These are phyloP conservation scores for Euglossa dilemma DNA, from an alignment of 1,140 invertebrate species.

Conservation along the genomic window DNA sequence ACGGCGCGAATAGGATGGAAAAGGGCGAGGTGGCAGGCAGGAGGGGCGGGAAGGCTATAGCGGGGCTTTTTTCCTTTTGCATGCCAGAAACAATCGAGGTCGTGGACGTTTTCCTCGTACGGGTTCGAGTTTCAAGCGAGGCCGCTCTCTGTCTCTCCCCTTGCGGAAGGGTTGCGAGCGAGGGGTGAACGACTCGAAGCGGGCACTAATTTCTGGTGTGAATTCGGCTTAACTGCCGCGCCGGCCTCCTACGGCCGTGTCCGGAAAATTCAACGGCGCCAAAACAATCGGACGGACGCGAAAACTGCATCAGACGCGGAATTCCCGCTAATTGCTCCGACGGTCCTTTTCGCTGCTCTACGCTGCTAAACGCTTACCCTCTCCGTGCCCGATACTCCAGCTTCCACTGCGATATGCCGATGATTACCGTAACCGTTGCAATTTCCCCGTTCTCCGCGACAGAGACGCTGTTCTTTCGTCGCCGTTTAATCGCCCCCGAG, in stretches of 20 bases:
- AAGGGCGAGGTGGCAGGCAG: background rate
- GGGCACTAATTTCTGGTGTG: conserved; percentile 69
- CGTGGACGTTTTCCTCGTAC: conserved; percentile 25
- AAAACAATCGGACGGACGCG: conserved; percentile 73
- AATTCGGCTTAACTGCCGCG: conserved; percentile 69
- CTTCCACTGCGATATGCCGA: conserved; percentile 53
- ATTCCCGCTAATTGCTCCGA: conserved; percentile 76
- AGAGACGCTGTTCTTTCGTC: background rate
- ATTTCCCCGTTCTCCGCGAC: conserved; percentile 27
- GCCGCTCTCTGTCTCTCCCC: background rate
- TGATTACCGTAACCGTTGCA: conserved; percentile 52
- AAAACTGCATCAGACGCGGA: conserved; percentile 76
- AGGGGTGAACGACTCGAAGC: conserved; percentile 2
- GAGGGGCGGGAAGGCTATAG: background rate
- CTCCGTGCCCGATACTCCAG: background rate
- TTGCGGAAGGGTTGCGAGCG: background rate
- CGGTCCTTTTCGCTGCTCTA: background rate
- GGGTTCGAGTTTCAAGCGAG: conserved; percentile 12
- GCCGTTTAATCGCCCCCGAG: background rate
- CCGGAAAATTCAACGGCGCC: conserved; percentile 62
- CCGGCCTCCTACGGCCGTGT: conserved; percentile 23
- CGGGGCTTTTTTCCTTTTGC: conserved; percentile 3
- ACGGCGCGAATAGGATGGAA: background rate
- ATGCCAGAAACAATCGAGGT: conserved; percentile 51
- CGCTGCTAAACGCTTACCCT: conserved; percentile 36